A percentile compares a stretch with the other conserved stretches of the same genome.
Evolutionary conservation across 2,888 invertebrate genomes (phyloP).

Genomic region (Helleia helle): DNA sequence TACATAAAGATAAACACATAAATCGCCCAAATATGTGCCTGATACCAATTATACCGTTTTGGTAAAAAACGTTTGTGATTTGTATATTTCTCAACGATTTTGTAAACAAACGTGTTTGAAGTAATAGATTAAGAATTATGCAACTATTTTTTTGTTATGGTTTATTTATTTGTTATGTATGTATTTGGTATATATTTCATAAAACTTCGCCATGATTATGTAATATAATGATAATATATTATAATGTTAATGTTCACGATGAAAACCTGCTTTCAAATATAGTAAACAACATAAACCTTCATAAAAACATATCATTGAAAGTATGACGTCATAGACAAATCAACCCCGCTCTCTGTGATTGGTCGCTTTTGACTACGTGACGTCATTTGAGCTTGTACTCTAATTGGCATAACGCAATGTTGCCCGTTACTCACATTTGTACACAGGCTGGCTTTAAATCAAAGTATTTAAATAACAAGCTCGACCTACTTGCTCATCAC

Average conservation of each 20-base stretch:
- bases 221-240: no score
- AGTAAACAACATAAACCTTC: no score
- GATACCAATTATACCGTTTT: not conserved
- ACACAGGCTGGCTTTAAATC: conserved; percentile 26
- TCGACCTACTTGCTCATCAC: conserved; percentile 27
- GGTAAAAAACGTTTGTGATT: not conserved
- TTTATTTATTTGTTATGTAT: not conserved
- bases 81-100: not conserved
- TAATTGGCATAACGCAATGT: not conserved
- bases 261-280: no score
- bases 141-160: not conserved
- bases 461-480: conserved; percentile 15
- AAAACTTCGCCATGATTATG: no score
- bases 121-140: not conserved
- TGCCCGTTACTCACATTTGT: conserved; percentile 31
- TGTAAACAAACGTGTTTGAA: conserved; percentile 3
- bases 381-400: no score
- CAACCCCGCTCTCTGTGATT: no score
- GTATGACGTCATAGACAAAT: no score
- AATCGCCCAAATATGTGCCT: not conserved
- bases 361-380: no score
- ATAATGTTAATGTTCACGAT: no score
- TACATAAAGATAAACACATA: conserved; percentile 2
- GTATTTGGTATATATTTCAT: not conserved
- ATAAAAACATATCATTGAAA: no score